phyloP scores from a whole-genome alignment of 2,113 vertebrate species.

The Cynopterus brachyotis region DNA sequence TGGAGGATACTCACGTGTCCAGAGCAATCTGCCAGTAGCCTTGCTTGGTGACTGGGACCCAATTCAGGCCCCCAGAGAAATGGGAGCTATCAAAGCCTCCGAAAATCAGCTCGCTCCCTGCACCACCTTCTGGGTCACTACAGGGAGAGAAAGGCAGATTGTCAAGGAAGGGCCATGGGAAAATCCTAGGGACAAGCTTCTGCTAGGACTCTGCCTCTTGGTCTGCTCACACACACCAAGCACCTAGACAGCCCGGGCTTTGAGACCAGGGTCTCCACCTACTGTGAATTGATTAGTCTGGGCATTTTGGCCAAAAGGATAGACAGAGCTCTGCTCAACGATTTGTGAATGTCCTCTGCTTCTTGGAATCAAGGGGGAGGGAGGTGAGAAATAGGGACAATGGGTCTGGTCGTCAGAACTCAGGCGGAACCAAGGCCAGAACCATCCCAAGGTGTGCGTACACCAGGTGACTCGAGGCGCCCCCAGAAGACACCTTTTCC shows the following conservation, averaged over 20 bases:
- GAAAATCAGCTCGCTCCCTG: slow-evolving; percentile 83
- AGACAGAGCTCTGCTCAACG: background rate
- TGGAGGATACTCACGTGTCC: slow-evolving; percentile 80
- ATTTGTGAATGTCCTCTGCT: background rate
- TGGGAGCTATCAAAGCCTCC: slow-evolving; percentile 83
- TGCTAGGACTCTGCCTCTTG: background rate
- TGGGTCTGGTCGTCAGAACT: background rate
- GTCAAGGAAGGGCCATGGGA: background rate
- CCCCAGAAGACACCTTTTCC: background rate
- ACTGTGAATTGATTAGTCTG: background rate
- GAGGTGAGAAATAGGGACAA: background rate
- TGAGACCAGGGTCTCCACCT: background rate
- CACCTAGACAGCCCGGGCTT: background rate
- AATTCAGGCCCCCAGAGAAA: slow-evolving; percentile 84
- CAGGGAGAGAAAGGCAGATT: background rate
- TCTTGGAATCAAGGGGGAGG: background rate
- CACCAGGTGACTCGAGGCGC: too few relatives aligned
- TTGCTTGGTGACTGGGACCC: slow-evolving; percentile 85
- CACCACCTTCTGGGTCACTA: slow-evolving; percentile 68
- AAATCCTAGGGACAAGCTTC: background rate
- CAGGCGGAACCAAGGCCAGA: background rate
- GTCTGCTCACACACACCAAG: background rate
- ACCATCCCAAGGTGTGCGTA: background rate
- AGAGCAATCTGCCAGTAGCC: slow-evolving; percentile 87
- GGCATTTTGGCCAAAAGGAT: background rate